phyloP scores from a whole-genome alignment of 2,113 vertebrate genomes.

The Polyodon spathula region DNA sequence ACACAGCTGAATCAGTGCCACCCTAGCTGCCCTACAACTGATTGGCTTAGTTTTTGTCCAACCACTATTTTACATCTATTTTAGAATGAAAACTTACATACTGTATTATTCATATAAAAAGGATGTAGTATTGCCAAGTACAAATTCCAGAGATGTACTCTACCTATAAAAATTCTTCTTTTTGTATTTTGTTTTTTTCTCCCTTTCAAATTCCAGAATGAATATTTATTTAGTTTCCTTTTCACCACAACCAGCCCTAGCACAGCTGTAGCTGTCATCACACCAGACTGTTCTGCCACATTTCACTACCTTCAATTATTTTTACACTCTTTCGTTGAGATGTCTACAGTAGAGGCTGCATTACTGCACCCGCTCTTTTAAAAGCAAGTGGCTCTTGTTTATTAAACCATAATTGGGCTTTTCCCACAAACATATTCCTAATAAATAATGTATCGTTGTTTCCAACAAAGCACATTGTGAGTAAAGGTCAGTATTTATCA shows the following conservation, averaged over 20 bases:
- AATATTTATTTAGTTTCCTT: background rate
- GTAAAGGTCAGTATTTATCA: slow-evolving; percentile 15
- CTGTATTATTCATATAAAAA: no score
- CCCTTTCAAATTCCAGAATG: background rate
- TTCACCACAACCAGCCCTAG: background rate
- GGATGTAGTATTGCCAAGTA: no score
- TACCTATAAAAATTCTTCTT: no score
- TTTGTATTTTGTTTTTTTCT: background rate
- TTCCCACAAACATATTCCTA: slow-evolving; percentile 20
- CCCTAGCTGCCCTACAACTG: no score
- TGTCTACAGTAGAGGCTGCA: background rate
- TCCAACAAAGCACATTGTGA: slow-evolving; percentile 15
- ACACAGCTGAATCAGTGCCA: no score
- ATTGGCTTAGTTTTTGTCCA: no score
- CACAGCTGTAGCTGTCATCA: slow-evolving; percentile 2
- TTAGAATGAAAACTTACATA: no score
- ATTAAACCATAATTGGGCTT: slow-evolving; percentile 21
- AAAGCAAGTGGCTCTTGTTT: background rate
- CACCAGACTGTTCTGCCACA: background rate
- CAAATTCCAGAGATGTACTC: no score
- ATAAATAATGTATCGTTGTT: slow-evolving; percentile 19
- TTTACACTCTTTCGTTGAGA: slow-evolving; percentile 24
- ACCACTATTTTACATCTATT: no score
- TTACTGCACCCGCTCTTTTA: background rate
- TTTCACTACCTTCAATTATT: slow-evolving; percentile 17